Base-by-base conservation (phyloP, 2,888 invertebrate species). In the Dastarcus helophoroides region DNA sequence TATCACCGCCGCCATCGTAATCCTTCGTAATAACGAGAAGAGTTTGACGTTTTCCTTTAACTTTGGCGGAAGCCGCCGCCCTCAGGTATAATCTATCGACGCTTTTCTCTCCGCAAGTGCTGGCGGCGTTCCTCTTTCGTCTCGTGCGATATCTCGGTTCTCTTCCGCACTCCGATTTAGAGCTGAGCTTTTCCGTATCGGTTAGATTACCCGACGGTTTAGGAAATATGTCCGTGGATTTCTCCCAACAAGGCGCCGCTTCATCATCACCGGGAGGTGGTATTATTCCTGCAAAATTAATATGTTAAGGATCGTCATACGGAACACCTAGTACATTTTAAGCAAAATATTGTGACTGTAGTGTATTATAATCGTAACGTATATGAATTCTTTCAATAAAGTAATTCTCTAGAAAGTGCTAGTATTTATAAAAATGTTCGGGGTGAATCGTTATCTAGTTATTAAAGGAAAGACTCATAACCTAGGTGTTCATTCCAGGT, bases 201-300 rank as follows among this genome's bases (percentile, higher is more conserved):
- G 83, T 84, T 62, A 81, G 73, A 55, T 84, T 85, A 9, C 83
- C 82, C 39, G 80, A 75, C 0, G 84, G 84, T 29, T 75, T 75
- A 2, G 84, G 84, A 54, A 83, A 84, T 33, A 84, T 73, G 55
- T 84, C 83, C 0, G 79, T 78, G 44, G 77, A 79, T 44, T 79
- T 79, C 50, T 84, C 84, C 83, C 85, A 84, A 49, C 83, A 83
- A 0, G 75, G 81, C 1, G 70, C 71, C 27, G 74, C 72, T 44
- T 71, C 73, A 38, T 69, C 65, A 3, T 67, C 64, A 30, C 58
- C 58, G 35, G 68, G 56, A 22, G 71, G 69, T 48, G 42, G 65
- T 53, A 56, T 56, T 29, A 57, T 56, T 22, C 59, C 59, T 58
- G 27, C n/a, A n/a, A n/a, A n/a, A n/a, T n/a, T n/a, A n/a, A n/a